Conservation (phyloP, 2,888 invertebrate genomes). For the Elmis aenea region DNA sequence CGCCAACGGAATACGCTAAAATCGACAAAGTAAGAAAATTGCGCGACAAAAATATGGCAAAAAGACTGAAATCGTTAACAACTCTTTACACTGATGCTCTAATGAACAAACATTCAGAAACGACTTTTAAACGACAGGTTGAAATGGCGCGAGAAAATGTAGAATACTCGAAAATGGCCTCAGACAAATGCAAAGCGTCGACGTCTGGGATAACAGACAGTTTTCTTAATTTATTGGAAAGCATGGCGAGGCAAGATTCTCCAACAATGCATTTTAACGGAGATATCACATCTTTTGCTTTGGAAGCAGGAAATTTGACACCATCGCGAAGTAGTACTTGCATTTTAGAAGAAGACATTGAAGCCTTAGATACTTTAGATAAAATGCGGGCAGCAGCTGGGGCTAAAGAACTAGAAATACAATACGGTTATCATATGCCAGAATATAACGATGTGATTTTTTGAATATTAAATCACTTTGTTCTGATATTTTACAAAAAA, state of each 20-base stretch:
- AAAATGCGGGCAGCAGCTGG: too few relatives aligned
- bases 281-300: conserved; percentile 26
- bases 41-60: conserved; percentile 32
- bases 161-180: conserved; percentile 16
- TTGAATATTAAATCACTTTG: too few relatives aligned
- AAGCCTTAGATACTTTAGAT: too few relatives aligned
- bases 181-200: too few relatives aligned
- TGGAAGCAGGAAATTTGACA: conserved; percentile 22
- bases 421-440: too few relatives aligned
- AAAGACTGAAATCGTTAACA: conserved; percentile 36
- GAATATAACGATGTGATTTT: too few relatives aligned
- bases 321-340: conserved; percentile 3
- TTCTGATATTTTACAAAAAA: too few relatives aligned
- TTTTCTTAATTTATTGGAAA: conserved; percentile 27
- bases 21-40: conserved; percentile 35
- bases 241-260: too few relatives aligned
- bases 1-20: conserved; percentile 37
- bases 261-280: conserved; percentile 29
- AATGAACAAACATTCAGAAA: conserved; percentile 26
- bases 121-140: conserved; percentile 29
- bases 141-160: conserved; percentile 19
- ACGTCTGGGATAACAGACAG: conserved; percentile 24
- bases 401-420: too few relatives aligned
- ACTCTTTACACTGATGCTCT: conserved; percentile 33
- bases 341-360: too few relatives aligned